These are phyloP conservation scores for Lepus europaeus DNA, from an alignment of 2,113 vertebrate genomes.

Conservation along the genomic window DNA sequence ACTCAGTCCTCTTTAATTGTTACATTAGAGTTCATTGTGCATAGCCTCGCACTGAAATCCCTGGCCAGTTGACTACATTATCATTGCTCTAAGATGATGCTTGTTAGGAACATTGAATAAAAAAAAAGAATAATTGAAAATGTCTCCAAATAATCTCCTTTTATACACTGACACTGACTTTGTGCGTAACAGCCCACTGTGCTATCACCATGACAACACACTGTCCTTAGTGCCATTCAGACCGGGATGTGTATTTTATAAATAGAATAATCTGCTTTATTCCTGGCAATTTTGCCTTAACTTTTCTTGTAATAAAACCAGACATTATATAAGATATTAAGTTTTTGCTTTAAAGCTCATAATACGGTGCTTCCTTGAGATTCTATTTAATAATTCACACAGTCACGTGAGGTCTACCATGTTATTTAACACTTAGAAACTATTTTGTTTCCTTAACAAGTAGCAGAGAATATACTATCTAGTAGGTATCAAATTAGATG, in stretches of 20 bases:
- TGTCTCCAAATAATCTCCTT: slow-evolving; percentile 61
- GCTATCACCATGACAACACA: slow-evolving; percentile 82
- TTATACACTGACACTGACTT: slow-evolving; percentile 49
- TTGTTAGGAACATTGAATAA: slow-evolving; percentile 45
- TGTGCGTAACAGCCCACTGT: slow-evolving; percentile 66
- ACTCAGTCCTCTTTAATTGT: not conserved
- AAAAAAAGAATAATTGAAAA: slow-evolving; percentile 48
- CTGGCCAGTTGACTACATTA: not conserved
- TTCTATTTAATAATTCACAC: slow-evolving; percentile 43
- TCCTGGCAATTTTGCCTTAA: slow-evolving; percentile 11
- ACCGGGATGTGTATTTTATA: slow-evolving; percentile 61
- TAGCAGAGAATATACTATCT: slow-evolving; percentile 23
- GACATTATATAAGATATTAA: slow-evolving; percentile 11
- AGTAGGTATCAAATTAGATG: not conserved
- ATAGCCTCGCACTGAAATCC: not conserved
- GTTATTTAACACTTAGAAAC: slow-evolving; percentile 39
- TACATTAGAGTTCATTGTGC: not conserved
- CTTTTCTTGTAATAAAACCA: slow-evolving; percentile 54
- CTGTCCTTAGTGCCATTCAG: slow-evolving; percentile 61
- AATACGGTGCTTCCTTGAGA: not conserved
- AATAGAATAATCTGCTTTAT: slow-evolving; percentile 60
- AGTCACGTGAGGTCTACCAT: not conserved
- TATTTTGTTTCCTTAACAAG: slow-evolving; percentile 42
- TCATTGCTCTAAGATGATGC: not conserved
- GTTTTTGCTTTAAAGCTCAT: slow-evolving; percentile 18